phyloP scores from a whole-genome alignment of 2,113 vertebrate genomes.

The Peromyscus californicus region DNA sequence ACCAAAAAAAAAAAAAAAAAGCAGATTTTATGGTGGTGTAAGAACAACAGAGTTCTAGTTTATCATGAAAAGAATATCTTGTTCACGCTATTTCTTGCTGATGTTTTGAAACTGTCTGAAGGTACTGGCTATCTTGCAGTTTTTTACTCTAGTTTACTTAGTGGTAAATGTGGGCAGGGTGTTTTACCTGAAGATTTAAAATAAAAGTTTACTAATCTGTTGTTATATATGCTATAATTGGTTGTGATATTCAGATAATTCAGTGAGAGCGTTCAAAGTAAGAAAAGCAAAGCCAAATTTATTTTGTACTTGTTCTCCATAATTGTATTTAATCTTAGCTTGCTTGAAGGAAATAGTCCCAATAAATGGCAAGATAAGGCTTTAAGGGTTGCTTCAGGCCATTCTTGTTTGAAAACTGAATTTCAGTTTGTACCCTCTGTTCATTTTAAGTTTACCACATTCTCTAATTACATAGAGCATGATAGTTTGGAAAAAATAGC shows the following conservation, averaged over 20 bases:
- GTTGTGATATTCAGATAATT: slow-evolving; percentile 44
- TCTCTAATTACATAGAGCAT: slow-evolving; percentile 59
- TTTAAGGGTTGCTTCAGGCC: background rate
- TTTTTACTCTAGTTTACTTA: slow-evolving; percentile 67
- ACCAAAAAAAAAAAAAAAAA: background rate
- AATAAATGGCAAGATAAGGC: slow-evolving; percentile 39
- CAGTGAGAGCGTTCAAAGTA: slow-evolving; percentile 52
- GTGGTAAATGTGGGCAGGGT: slow-evolving; percentile 16
- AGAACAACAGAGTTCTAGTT: slow-evolving; percentile 62
- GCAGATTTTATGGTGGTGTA: slow-evolving; percentile 57
- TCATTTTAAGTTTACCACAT: slow-evolving; percentile 66
- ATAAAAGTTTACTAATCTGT: slow-evolving; percentile 65
- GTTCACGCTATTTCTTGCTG: slow-evolving; percentile 63
- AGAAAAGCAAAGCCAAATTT: slow-evolving; percentile 64
- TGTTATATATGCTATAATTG: slow-evolving; percentile 23
- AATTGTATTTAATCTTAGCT: slow-evolving; percentile 62
- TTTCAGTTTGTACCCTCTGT: slow-evolving; percentile 41
- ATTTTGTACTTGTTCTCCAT: slow-evolving; percentile 62
- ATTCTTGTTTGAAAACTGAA: slow-evolving; percentile 65
- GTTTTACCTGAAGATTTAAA: slow-evolving; percentile 66
- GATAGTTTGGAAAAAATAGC: slow-evolving; percentile 46
- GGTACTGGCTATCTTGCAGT: slow-evolving; percentile 49
- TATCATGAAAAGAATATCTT: slow-evolving; percentile 70
- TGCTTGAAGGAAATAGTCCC: slow-evolving; percentile 52
- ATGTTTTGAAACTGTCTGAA: slow-evolving; percentile 68